Evolutionary conservation across 2,113 vertebrate genomes (phyloP).

Genomic region (Azemiops feae): DNA sequence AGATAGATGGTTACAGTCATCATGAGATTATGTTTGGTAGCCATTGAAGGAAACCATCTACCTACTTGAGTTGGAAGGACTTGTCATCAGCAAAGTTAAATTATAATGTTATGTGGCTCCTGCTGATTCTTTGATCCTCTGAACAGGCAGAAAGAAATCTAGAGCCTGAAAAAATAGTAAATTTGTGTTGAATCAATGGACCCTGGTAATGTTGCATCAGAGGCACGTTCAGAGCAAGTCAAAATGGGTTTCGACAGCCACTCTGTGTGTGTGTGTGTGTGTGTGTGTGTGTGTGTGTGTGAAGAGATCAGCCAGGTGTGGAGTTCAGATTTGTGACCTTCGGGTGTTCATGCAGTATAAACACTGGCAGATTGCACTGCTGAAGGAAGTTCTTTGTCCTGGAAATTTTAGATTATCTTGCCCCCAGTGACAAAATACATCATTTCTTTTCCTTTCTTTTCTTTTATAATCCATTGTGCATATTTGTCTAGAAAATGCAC

Average conservation of each 20-base stretch:
- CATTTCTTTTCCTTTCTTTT: background rate
- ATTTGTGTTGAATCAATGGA: conserved; percentile 32
- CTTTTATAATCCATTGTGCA: background rate
- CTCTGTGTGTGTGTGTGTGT: too few relatives aligned
- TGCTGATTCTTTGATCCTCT: conserved; percentile 31
- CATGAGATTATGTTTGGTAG: conserved; percentile 12
- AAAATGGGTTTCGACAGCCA: conserved; percentile 32
- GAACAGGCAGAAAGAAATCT: conserved; percentile 23
- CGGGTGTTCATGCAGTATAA: conserved; percentile 29
- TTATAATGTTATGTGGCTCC: conserved; percentile 43
- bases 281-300: background rate
- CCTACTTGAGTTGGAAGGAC: conserved; percentile 45
- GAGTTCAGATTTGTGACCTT: conserved; percentile 32
- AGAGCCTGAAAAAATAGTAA: conserved; percentile 33
- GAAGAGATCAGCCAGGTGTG: conserved; percentile 42
- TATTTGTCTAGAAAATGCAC: background rate
- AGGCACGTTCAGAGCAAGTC: conserved; percentile 33
- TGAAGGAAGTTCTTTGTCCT: background rate
- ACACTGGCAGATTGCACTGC: conserved; percentile 4
- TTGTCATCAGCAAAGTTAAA: conserved; percentile 49
- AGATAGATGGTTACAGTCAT: background rate
- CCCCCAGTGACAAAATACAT: background rate
- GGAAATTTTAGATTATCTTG: background rate
- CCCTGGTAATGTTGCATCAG: conserved; percentile 3
- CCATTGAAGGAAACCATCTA: conserved; percentile 45